Conservation (phyloP, 2,797 vertebrate genomes). For the Microctenopoma stevenorrisi region DNA sequence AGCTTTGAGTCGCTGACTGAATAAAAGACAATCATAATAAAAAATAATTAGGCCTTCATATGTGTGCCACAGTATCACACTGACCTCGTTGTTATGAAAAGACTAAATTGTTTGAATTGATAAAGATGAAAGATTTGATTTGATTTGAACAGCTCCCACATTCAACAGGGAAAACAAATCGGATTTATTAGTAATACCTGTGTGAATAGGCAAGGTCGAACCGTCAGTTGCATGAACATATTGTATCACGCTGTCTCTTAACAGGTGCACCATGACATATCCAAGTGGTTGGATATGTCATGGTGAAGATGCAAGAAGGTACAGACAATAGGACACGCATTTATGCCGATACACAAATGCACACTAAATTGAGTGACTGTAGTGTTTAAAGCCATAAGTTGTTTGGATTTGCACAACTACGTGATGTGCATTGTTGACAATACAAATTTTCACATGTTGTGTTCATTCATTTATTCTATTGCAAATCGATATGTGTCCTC, state of each 20-base stretch:
- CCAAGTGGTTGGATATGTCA: neutral
- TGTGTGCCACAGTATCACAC: neutral
- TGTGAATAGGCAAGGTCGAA: neutral
- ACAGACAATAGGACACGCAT: too few relatives aligned
- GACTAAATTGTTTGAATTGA: neutral
- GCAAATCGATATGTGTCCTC: too few relatives aligned
- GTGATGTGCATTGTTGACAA: too few relatives aligned
- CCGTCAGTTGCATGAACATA: neutral
- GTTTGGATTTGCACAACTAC: too few relatives aligned
- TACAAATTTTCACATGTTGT: too few relatives aligned
- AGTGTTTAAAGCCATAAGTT: too few relatives aligned
- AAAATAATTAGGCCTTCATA: neutral
- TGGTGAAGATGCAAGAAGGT: too few relatives aligned
- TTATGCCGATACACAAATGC: too few relatives aligned
- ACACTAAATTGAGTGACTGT: too few relatives aligned
- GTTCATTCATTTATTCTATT: too few relatives aligned
- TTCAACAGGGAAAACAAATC: constrained; percentile 6
- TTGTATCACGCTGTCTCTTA: too few relatives aligned
- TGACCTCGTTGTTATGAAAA: neutral
- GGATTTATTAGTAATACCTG: neutral
- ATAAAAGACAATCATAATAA: neutral
- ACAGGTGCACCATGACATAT: too few relatives aligned
- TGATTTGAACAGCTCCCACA: neutral
- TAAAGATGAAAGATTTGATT: neutral
- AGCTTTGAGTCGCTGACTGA: neutral